A percentile compares a stretch with the other conserved stretches of the same genome.
phyloP scores from a whole-genome alignment of 2,888 invertebrate genomes.

The Dioctria rufipes region DNA sequence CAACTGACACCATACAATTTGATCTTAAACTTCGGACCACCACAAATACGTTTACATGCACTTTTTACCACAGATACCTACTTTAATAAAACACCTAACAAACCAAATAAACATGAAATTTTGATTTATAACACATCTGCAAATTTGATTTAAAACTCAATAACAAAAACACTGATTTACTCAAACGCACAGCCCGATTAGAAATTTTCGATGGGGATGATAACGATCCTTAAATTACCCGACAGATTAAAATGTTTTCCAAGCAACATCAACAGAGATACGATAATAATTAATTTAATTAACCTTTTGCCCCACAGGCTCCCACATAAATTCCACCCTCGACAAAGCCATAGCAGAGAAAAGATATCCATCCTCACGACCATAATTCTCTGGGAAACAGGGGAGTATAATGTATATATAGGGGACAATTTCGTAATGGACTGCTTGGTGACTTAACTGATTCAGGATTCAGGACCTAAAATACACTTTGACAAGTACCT shows the following conservation, averaged over 20 bases:
- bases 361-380: constrained; percentile 36
- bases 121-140: too few relatives aligned
- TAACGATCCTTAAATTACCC: constrained; percentile 22
- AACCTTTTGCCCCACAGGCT: constrained; percentile 41
- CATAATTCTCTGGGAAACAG: constrained; percentile 7
- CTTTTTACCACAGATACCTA: too few relatives aligned
- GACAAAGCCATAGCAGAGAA: neutral
- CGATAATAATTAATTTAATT: constrained; percentile 50
- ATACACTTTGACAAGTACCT: constrained; percentile 75
- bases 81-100: too few relatives aligned
- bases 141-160: neutral
- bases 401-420: neutral
- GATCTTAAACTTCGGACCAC: too few relatives aligned
- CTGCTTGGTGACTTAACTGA: constrained; percentile 33
- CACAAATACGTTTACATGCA: too few relatives aligned
- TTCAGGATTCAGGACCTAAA: constrained; percentile 29
- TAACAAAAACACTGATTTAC: neutral
- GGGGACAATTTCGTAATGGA: constrained; percentile 48
- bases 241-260: constrained; percentile 23
- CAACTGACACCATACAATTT: too few relatives aligned
- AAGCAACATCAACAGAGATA: constrained; percentile 27
- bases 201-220: neutral
- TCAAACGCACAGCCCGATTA: neutral
- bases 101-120: too few relatives aligned
- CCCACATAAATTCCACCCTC: constrained; percentile 20